Evolutionary conservation across 2,797 vertebrate species (phyloP).

Genomic region (Xenentodon cancila): DNA sequence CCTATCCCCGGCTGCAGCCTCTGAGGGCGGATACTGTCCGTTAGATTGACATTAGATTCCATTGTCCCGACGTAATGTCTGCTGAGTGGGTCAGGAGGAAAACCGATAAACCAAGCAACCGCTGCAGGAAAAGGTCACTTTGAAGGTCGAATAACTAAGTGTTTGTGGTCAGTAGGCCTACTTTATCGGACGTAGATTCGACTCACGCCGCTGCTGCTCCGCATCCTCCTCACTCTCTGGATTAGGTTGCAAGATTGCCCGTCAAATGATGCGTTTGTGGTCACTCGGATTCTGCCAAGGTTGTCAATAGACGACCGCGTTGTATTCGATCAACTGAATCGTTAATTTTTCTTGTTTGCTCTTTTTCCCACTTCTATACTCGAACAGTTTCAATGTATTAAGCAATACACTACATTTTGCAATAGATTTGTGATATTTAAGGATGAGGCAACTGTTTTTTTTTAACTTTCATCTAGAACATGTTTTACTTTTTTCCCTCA

Average conservation of each 20-base stretch:
- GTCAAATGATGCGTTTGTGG: conserved; percentile 58
- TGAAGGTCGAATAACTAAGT: conserved; percentile 3
- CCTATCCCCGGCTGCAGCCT: conserved; percentile 88
- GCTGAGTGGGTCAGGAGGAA: conserved; percentile 18
- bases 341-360: not conserved
- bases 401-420: too few species aligned
- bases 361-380: too few species aligned
- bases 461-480: not conserved
- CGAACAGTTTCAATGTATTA: too few species aligned
- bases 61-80: conserved; percentile 78
- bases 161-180: conserved; percentile 26
- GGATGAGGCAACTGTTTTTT: not conserved
- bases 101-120: conserved; percentile 4
- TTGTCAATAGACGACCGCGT: too few species aligned
- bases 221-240: conserved; percentile 65
- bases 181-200: conserved; percentile 41
- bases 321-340: not conserved
- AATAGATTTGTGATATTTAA: not conserved
- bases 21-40: conserved; percentile 83
- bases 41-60: conserved; percentile 78
- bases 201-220: conserved; percentile 46
- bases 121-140: not conserved
- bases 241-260: conserved; percentile 70
- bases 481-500: too few species aligned
- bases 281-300: conserved; percentile 1